phyloP scores from a whole-genome alignment of 2,113 vertebrate species.

The Hippolais icterina region DNA sequence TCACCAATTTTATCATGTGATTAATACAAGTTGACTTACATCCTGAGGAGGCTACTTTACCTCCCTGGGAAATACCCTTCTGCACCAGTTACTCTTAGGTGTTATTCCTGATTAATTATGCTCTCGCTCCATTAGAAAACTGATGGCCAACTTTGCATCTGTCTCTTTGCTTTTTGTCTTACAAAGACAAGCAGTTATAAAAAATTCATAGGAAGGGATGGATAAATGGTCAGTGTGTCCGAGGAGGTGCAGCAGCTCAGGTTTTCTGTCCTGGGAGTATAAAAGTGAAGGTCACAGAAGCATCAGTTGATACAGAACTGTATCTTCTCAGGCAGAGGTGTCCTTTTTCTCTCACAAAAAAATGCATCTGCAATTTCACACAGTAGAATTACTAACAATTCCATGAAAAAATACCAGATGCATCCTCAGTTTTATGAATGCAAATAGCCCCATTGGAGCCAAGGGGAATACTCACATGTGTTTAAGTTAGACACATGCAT shows the following conservation, averaged over 20 bases:
- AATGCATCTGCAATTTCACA: neutral
- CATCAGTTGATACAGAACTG: neutral
- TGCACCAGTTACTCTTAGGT: slow-evolving; percentile 60
- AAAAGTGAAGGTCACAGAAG: slow-evolving; percentile 20
- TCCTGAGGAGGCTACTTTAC: neutral
- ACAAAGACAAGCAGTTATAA: slow-evolving; percentile 31
- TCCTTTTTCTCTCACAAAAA: neutral
- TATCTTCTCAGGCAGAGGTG: neutral
- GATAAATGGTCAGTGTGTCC: slow-evolving; percentile 9
- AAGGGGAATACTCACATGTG: slow-evolving; percentile 34
- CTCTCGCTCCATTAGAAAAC: slow-evolving; percentile 57
- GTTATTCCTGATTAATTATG: slow-evolving; percentile 69
- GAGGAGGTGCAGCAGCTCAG: neutral
- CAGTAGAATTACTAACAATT: neutral
- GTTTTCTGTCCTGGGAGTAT: neutral
- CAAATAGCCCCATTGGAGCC: slow-evolving; percentile 13
- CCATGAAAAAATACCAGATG: slow-evolving; percentile 3
- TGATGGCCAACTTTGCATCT: slow-evolving; percentile 37
- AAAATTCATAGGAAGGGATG: slow-evolving; percentile 37
- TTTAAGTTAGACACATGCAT: slow-evolving; percentile 54
- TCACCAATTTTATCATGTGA: neutral
- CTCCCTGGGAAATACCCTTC: slow-evolving; percentile 66
- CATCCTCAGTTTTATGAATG: slow-evolving; percentile 32
- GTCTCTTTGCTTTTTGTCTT: slow-evolving; percentile 34
- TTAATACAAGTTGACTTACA: slow-evolving; percentile 46